phyloP scores from a whole-genome alignment of 1,140 invertebrate genomes.

The Drosophila dunni region DNA sequence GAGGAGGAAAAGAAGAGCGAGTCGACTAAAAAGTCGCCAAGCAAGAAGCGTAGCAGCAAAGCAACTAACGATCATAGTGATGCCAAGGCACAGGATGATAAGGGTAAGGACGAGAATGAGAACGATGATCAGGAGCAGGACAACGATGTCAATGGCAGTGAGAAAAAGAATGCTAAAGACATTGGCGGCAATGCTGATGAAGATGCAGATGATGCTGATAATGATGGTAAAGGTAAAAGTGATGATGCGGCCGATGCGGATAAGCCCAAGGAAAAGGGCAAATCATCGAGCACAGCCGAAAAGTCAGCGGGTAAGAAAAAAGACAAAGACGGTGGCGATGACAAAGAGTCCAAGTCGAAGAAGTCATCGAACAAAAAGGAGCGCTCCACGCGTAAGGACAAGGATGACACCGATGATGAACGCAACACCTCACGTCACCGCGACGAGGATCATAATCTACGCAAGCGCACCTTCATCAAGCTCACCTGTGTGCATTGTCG shows the following conservation, averaged over 20 bases:
- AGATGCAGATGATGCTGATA: slow-evolving; percentile 84
- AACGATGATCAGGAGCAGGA: slow-evolving; percentile 84
- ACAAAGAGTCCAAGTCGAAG: slow-evolving; percentile 74
- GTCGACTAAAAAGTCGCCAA: slow-evolving; percentile 61
- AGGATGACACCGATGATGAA: slow-evolving; percentile 72
- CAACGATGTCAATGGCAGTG: slow-evolving; percentile 84
- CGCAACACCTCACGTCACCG: slow-evolving; percentile 68
- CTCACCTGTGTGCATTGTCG: slow-evolving; percentile 91
- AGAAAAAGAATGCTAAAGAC: slow-evolving; percentile 72
- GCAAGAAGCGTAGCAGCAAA: slow-evolving; percentile 67
- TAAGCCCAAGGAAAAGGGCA: slow-evolving; percentile 65
- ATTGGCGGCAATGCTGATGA: slow-evolving; percentile 84
- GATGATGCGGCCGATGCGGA: slow-evolving; percentile 55
- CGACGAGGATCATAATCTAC: slow-evolving; percentile 71
- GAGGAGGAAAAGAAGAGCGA: slow-evolving; percentile 62
- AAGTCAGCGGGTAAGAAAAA: slow-evolving; percentile 80
- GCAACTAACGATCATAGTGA: slow-evolving; percentile 65
- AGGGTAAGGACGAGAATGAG: slow-evolving; percentile 80
- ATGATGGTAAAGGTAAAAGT: slow-evolving; percentile 60
- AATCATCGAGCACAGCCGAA: slow-evolving; percentile 48
- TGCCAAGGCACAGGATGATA: slow-evolving; percentile 63
- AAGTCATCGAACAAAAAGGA: slow-evolving; percentile 66
- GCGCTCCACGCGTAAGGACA: slow-evolving; percentile 68
- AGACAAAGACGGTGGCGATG: slow-evolving; percentile 65
- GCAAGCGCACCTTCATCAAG: slow-evolving; percentile 87